These are phyloP conservation scores for Siderastrea siderea DNA, from an alignment of 92 coral and sea anemone species.

Conservation along the genomic window DNA sequence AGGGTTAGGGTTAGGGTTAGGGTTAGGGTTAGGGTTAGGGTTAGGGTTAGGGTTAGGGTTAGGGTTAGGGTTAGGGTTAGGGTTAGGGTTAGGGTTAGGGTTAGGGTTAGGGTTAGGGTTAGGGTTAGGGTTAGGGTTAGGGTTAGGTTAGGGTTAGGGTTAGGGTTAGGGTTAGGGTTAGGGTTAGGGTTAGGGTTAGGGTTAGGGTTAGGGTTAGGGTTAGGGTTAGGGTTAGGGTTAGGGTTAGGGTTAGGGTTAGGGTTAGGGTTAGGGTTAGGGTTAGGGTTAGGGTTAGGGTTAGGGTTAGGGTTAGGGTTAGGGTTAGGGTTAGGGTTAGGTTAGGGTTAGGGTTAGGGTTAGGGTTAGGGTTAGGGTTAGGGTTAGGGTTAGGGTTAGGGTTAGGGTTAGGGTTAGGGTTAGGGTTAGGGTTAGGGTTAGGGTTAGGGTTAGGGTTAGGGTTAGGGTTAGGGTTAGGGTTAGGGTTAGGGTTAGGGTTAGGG, in stretches of 20 bases:
- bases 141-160: slow-evolving; percentile 50
- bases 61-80: slow-evolving; percentile 34
- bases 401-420: slow-evolving; percentile 52
- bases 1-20: slow-evolving; percentile 42
- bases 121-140: slow-evolving; percentile 49
- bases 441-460: slow-evolving; percentile 62
- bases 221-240: slow-evolving; percentile 52
- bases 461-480: slow-evolving; percentile 52
- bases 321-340: slow-evolving; percentile 48
- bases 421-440: slow-evolving; percentile 46
- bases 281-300: slow-evolving; percentile 43
- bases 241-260: slow-evolving; percentile 56
- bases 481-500: slow-evolving; percentile 58
- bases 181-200: slow-evolving; percentile 33
- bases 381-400: slow-evolving; percentile 47
- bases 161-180: slow-evolving; percentile 30
- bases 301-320: slow-evolving; percentile 60
- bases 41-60: slow-evolving; percentile 49
- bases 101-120: slow-evolving; percentile 9
- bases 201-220: slow-evolving; percentile 57
- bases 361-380: slow-evolving; percentile 54
- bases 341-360: slow-evolving; percentile 43
- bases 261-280: slow-evolving; percentile 52
- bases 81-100: slow-evolving; percentile 36
- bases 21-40: slow-evolving; percentile 47